These are phyloP conservation scores for Callionymus lyra DNA, from an alignment of 2,113 vertebrate genomes.

Conservation along the genomic window DNA sequence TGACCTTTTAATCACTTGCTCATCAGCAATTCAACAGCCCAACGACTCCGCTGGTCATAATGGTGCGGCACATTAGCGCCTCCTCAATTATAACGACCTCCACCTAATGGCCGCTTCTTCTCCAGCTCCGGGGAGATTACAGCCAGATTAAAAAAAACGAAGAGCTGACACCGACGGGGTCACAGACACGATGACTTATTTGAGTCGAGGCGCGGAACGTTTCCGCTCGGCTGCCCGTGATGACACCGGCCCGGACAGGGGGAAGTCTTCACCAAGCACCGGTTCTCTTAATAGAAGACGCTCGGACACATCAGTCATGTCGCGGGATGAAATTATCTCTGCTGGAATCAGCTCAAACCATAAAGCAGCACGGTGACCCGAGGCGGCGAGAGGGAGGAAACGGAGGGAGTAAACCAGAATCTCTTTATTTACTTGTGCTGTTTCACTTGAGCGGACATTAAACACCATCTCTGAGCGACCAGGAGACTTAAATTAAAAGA, in stretches of 20 bases:
- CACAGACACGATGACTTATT: slow-evolving; percentile 98
- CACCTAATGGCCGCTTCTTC: slow-evolving; percentile 33
- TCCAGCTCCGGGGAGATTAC: slow-evolving; percentile 69
- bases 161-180: slow-evolving; percentile 82
- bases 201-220: slow-evolving; percentile 93
- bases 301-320: slow-evolving; percentile 96
- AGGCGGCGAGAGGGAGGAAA: slow-evolving; percentile 27
- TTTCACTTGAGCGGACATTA: slow-evolving; percentile 96
- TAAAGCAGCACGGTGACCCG: slow-evolving; percentile 91
- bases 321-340: slow-evolving; percentile 94
- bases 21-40: slow-evolving; percentile 42
- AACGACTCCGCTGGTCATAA: slow-evolving; percentile 46
- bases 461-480: slow-evolving; percentile 88
- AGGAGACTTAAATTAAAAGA: slow-evolving; percentile 87
- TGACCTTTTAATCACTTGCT: slow-evolving; percentile 1
- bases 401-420: slow-evolving; percentile 51
- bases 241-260: slow-evolving; percentile 61
- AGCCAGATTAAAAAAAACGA: slow-evolving; percentile 77
- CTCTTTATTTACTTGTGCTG: slow-evolving; percentile 87
- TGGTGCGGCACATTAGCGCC: slow-evolving; percentile 33
- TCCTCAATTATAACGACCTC: slow-evolving; percentile 36
- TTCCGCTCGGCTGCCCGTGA: slow-evolving; percentile 58
- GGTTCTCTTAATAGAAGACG: slow-evolving; percentile 94
- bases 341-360: slow-evolving; percentile 93
- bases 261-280: slow-evolving; percentile 93